These are phyloP conservation scores for Oophaga pumilio DNA, from an alignment of 2,113 vertebrate genomes.

Conservation along the genomic window DNA sequence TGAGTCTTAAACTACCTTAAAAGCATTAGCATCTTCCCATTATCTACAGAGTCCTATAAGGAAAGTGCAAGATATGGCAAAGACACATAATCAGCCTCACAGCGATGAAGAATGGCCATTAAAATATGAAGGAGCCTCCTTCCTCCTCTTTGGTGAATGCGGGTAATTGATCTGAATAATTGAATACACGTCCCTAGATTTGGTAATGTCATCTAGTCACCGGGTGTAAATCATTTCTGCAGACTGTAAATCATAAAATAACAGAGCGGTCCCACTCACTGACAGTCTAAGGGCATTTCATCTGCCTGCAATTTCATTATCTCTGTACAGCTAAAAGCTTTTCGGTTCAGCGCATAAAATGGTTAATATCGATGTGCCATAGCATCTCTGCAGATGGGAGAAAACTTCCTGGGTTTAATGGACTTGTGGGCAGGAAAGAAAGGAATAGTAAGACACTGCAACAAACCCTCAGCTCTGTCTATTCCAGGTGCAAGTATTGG, in stretches of 20 bases:
- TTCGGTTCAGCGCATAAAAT: not conserved
- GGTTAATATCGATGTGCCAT: not conserved
- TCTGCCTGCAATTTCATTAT: not conserved
- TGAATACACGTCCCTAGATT: constrained; percentile 2
- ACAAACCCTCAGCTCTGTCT: not conserved
- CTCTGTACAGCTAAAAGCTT: not conserved
- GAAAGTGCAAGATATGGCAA: not conserved
- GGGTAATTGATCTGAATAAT: constrained; percentile 26
- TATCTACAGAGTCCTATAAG: not conserved
- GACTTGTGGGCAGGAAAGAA: not conserved
- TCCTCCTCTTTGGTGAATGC: constrained; percentile 4
- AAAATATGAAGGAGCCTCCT: not conserved
- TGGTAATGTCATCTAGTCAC: not conserved
- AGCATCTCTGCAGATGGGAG: not conserved
- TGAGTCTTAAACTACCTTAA: constrained; percentile 18
- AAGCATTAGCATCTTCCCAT: constrained; percentile 6
- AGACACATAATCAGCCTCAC: constrained; percentile 6
- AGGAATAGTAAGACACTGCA: not conserved
- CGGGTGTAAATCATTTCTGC: not conserved
- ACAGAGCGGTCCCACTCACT: not conserved
- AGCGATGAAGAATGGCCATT: not conserved
- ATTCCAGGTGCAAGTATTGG: not conserved
- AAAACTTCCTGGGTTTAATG: not conserved
- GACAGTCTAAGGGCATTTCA: not conserved
- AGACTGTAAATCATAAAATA: not conserved